Evolutionary conservation across 2,888 invertebrate species (phyloP), one percentile per base, ranked within the genome.

Genomic region (Alviniconcha strummeri): DNA sequence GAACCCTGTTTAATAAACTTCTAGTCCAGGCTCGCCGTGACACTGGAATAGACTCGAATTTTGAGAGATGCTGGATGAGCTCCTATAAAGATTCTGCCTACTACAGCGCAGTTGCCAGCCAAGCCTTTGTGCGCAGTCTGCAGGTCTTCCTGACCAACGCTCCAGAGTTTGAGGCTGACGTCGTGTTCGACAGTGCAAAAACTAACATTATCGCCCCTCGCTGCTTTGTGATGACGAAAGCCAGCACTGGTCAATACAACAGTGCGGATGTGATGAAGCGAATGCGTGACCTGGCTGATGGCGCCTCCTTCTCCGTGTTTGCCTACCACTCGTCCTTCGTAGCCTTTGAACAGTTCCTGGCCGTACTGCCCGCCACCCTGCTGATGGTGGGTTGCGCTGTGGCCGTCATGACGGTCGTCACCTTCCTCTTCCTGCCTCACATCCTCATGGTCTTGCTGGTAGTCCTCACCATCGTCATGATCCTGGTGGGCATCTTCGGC

Each of bases 351-450:
- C 92, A 92, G 81, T 91, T 90, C 82, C 86, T 90, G 11, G 86
- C 88, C 4, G 88, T 92, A 4, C 81, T 91, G 72, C 89, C 91
- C 7, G 89, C 90, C 82, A 91, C 91, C 0, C 83, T 91, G 7
- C 89, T 89, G 64, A 89, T 91, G n/a, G 87, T 92, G n/a, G 91
- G 91, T 6, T 87, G 91, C 6, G 90, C 90, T 52, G 75, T 91
- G 0, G 89, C 88, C 5, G 84, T 89, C 7, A 91, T 92, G 87
- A 88, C 90, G 19, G 81, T 92, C 15, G 88, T 91, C 13, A 90
- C 91, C 0, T 82, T 88, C 36, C 83, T 92, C 83, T 91, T 92
- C 78, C 88, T 92, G 82, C 91, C 92, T 0, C 90, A 92, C 69
- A 89, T 91, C 0, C 76, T 91, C 8, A 87, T 91, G n/a, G 88